These are phyloP conservation scores for Vultur gryphus DNA, from an alignment of 2,797 vertebrate genomes.

Conservation along the genomic window DNA sequence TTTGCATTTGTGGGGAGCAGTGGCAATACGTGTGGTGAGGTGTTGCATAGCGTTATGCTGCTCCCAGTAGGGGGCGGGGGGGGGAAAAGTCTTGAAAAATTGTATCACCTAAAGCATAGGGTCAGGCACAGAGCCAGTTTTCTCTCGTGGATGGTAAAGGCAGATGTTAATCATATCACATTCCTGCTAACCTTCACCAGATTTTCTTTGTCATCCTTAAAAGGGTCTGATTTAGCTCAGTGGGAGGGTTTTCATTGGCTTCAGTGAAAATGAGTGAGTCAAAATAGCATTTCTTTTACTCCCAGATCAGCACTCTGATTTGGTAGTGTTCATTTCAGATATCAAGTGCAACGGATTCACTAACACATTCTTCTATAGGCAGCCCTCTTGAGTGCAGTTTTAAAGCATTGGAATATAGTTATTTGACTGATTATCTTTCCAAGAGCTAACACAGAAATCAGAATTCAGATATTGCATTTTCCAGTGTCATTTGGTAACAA, in stretches of 20 bases:
- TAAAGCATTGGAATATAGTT: not conserved
- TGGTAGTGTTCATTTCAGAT: not conserved
- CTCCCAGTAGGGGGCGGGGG: not conserved
- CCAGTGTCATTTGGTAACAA: not conserved
- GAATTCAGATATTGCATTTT: not conserved
- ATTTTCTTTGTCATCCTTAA: slow-evolving; percentile 52
- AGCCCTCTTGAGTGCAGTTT: not conserved
- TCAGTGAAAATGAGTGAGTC: slow-evolving; percentile 1
- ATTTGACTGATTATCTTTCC: not conserved
- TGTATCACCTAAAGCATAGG: not conserved
- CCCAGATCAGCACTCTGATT: not conserved
- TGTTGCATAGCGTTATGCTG: not conserved
- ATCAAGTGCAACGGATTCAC: not conserved
- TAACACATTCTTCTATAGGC: not conserved
- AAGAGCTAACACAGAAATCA: not conserved
- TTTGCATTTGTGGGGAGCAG: not conserved
- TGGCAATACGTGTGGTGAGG: not conserved
- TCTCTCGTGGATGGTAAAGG: not conserved
- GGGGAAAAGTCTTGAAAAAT: not conserved
- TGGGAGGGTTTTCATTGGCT: slow-evolving; percentile 15
- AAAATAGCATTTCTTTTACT: not conserved
- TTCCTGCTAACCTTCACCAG: slow-evolving; percentile 30
- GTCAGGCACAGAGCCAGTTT: not conserved
- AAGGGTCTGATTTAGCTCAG: slow-evolving; percentile 37
- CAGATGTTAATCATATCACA: slow-evolving; percentile 32